Evolutionary conservation across 2,888 invertebrate genomes (phyloP), one percentile per base, ranked within the genome.

Genomic region (Scaptodrosophila latifasciaeformis): DNA sequence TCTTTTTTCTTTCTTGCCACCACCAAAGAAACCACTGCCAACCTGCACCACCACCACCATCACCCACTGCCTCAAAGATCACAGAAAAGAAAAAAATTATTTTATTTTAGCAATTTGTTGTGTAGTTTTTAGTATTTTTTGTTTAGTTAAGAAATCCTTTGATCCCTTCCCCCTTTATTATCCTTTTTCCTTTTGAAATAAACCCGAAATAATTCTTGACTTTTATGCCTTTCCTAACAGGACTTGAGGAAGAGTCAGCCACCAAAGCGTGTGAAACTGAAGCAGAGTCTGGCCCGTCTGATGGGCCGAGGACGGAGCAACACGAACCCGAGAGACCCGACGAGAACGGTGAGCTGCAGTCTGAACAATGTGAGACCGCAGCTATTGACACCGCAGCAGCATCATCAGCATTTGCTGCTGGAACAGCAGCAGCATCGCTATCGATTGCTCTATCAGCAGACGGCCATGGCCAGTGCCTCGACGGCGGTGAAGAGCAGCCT

Each of bases 211-310:
- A 13, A 34, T 34, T 34, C 34, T 34, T 2, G n/a, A n/a, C n/a
- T n/a, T n/a, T n/a, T n/a, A n/a, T n/a, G n/a, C n/a, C 34, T 34
- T 12, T 46, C 2, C 64, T 53, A 57, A 35, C 61, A 84, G 84
- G 83, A 65, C 53, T 70, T 59, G 82, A 82, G n/a, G n/a, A n/a
- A 67, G 74, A 79, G 63, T 60, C 78, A 65, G 34, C 58, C 46
- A 44, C 64, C 61, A 4, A 77, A 72, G 56, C 83, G 70, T 42
- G 82, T 83, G 71, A 83, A 81, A 49, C 65, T 85, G 74, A 85
- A 81, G 49, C 82, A 82, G 64, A 82, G 84, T 17, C 70, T 84
- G 54, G 76, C 74, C 39, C 70, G 69, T 21, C 66, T 83, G 9
- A 76, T 83, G 67, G 65, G 72, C 71, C 77, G 60, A 59, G 59